These are phyloP conservation scores for Ophiodon elongatus DNA, from an alignment of 2,113 vertebrate species.

Conservation along the genomic window DNA sequence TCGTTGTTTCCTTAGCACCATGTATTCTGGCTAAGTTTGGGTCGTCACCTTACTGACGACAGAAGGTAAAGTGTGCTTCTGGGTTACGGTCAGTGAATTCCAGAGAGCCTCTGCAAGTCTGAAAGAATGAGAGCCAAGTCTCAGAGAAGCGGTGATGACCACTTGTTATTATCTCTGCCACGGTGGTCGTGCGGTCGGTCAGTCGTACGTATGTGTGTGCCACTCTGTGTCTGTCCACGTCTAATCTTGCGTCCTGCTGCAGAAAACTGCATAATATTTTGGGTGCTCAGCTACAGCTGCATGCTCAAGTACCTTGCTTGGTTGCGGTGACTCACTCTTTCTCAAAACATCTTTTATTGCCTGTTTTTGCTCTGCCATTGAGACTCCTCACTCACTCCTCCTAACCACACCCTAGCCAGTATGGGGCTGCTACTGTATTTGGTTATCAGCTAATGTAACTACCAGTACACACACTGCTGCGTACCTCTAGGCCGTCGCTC, in stretches of 20 bases:
- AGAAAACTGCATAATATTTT: not conserved
- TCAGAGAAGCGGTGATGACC: constrained; percentile 24
- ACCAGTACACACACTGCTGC: too few species aligned
- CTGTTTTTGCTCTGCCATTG: too few species aligned
- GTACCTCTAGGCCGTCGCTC: too few species aligned
- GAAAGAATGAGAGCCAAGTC: constrained; percentile 38
- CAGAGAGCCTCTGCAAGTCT: constrained; percentile 15
- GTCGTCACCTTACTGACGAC: not conserved
- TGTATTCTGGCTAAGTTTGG: too few species aligned
- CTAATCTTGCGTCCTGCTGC: not conserved
- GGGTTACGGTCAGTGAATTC: constrained; percentile 34
- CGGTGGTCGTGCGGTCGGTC: too few species aligned
- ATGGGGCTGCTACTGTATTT: too few species aligned
- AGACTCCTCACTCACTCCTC: too few species aligned
- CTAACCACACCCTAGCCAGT: too few species aligned
- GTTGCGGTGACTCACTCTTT: too few species aligned
- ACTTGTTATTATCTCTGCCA: not conserved
- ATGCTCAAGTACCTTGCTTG: not conserved
- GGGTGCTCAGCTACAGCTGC: not conserved
- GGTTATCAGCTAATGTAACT: too few species aligned
- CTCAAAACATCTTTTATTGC: too few species aligned
- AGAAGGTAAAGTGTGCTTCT: constrained; percentile 20
- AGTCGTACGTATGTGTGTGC: not conserved
- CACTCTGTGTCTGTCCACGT: not conserved
- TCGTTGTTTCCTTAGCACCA: too few species aligned